Evolutionary conservation across 2,888 invertebrate species (phyloP), one percentile per base, ranked within the genome.

Genomic region (Terebella lapidaria): DNA sequence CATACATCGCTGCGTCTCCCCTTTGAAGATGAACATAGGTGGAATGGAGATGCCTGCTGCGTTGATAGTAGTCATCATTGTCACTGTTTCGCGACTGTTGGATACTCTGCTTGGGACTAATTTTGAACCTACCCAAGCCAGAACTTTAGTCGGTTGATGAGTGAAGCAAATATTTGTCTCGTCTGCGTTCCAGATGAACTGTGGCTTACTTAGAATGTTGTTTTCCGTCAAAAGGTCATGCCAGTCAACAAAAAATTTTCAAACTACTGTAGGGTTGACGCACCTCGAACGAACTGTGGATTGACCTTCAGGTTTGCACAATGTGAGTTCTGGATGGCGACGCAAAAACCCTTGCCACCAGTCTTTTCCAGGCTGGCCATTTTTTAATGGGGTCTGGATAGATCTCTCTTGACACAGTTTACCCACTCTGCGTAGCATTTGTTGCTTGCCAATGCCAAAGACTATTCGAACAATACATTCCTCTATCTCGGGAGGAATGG

Each of bases 141-240:
- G 10, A 4, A 55, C 35, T 3, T 22, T 5, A 35, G 35, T 35
- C 18, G 29, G 55, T 10, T 35, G 30, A n/a, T 55, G 55, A 4
- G 18, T 4, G 5, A 55, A 24, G 5, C 4, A 20, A 5, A 29
- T 20, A 4, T 5, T 5, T 4, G 55, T 55, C 24, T 55, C 55
- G 35, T 55, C 55, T 3, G 20, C 20, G 24, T 55, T 55, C 55
- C 55, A 55, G 20, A 55, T 22, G n/a, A 10, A 22, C 4, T 55
- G 20, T 10, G 55, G 55, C 15, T 35, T 15, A 4, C 24, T 22
- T 10, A 4, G 20, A 29, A 55, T n/a, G n/a, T 22, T 5, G 10
- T 3, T 15, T 35, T 22, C 26, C 27, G 5, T 10, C 20, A 55
- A 20, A n/a, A 20, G 5, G 3, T 55, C 15, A 4, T 55, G 10